These are phyloP conservation scores for Chrysolina oricalcia DNA, from an alignment of 2,888 invertebrate species.

Conservation along the genomic window DNA sequence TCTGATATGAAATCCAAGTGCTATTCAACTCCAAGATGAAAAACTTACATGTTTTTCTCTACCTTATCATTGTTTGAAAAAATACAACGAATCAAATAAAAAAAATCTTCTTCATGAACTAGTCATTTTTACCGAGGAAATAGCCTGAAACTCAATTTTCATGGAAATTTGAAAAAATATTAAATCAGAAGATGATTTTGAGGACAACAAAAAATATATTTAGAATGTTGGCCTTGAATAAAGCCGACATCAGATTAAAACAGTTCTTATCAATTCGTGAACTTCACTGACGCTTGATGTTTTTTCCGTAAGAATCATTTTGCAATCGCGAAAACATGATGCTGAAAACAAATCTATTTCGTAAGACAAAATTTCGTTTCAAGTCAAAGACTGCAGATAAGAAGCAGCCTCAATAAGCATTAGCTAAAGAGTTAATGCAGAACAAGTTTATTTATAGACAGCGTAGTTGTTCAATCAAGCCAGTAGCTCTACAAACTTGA, in stretches of 20 bases:
- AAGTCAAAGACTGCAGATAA: slow-evolving; percentile 10
- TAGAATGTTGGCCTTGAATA: neutral
- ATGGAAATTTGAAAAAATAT: too few species aligned
- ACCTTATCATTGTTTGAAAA: too few species aligned
- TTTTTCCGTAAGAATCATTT: neutral
- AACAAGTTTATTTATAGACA: slow-evolving; percentile 48
- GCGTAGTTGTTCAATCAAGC: slow-evolving; percentile 23
- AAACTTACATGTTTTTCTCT: too few species aligned
- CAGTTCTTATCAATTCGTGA: neutral
- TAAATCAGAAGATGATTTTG: too few species aligned
- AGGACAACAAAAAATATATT: too few species aligned
- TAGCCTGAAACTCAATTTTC: too few species aligned
- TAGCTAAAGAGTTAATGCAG: slow-evolving; percentile 29
- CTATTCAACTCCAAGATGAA: too few species aligned
- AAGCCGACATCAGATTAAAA: neutral
- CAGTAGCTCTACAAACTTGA: slow-evolving; percentile 36
- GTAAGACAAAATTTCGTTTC: slow-evolving; percentile 21
- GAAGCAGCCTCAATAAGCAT: slow-evolving; percentile 1
- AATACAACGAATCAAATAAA: too few species aligned
- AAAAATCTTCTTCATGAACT: too few species aligned
- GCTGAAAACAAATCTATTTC: slow-evolving; percentile 8
- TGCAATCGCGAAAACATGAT: slow-evolving; percentile 4
- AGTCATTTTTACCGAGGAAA: too few species aligned
- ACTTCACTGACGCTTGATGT: neutral
- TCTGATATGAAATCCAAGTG: too few species aligned